Base-by-base conservation (phyloP, 2,888 invertebrate species). In the Catocala nupta region DNA sequence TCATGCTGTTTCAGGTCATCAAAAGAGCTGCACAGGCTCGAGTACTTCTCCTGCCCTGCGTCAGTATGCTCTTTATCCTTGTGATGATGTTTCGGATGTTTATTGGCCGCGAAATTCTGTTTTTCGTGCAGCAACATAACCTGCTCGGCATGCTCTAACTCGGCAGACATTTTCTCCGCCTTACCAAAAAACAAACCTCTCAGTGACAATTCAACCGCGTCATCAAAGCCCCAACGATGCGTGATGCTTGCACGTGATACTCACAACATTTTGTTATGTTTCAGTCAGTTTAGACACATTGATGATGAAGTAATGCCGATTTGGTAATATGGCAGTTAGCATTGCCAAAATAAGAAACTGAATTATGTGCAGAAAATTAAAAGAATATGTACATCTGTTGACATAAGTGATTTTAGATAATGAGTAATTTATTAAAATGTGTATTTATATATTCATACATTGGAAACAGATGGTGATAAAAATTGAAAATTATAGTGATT, bases 71-170 rank as follows among this genome's bases (percentile, higher is more conserved):
- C 81, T 78, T 87, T 90, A 58, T 89, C 85, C 75, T 86, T 86
- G 65, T 81, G 82, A 59, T 89, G 86, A 50, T 69, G 71, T 70
- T 77, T 76, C 50, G 70, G 55, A 44, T 86, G 86, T 82, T 91
- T 92, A 86, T 89, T 89, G 59, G 83, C 88, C 73, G 87, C 85
- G 85, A 91, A 90, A 87, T 92, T 81, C 72, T 89, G 87, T 87
- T 91, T 92, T 81, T 93, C 93, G 81, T 94, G 93, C 86, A 87
- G 91, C 90, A 88, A 91, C 93, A 94, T 93, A 90, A 93, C 92
- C 92, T 94, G 91, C 90, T 93, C 93, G 54, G 93, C 93, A 87
- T 92, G 93, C 86, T 86, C 91, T 93, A 94, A 90, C 85, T 93
- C 93, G 84, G 88, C 91, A 85, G 93, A 87, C 92, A 93, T 89